phyloP scores from a whole-genome alignment of 2,797 vertebrate species.

The Scyliorhinus canicula region DNA sequence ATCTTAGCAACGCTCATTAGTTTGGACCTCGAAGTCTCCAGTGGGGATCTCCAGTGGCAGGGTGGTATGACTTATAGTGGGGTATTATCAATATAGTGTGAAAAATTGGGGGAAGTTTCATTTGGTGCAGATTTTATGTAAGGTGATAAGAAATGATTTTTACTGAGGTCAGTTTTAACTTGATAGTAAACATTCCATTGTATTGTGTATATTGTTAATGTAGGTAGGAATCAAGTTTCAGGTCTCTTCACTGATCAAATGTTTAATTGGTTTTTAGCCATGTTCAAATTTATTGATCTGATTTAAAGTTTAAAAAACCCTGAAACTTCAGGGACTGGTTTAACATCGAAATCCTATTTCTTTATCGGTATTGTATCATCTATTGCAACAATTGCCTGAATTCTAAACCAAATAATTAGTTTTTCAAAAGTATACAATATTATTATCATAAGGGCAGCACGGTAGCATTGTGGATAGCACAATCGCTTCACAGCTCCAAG shows the following conservation, averaged over 20 bases:
- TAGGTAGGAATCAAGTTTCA: neutral
- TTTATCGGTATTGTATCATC: neutral
- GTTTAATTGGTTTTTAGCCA: neutral
- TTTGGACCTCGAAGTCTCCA: neutral
- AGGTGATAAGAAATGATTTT: neutral
- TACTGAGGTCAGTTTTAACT: neutral
- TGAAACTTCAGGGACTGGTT: neutral
- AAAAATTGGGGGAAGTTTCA: neutral
- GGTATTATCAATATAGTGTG: neutral
- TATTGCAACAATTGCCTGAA: neutral
- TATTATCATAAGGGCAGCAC: no score
- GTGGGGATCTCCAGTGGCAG: neutral
- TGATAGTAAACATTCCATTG: neutral
- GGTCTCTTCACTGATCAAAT: neutral
- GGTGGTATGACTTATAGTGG: neutral
- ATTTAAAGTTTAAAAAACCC: neutral
- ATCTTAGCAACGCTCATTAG: neutral
- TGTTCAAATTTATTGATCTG: neutral
- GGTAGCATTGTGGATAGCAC: no score
- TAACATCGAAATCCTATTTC: neutral
- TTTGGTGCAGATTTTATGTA: neutral
- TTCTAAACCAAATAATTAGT: neutral
- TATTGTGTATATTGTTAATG: neutral
- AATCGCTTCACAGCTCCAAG: no score
- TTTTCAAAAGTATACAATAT: neutral